phyloP scores from a whole-genome alignment of 2,888 invertebrate genomes.

The Lysandra coridon region DNA sequence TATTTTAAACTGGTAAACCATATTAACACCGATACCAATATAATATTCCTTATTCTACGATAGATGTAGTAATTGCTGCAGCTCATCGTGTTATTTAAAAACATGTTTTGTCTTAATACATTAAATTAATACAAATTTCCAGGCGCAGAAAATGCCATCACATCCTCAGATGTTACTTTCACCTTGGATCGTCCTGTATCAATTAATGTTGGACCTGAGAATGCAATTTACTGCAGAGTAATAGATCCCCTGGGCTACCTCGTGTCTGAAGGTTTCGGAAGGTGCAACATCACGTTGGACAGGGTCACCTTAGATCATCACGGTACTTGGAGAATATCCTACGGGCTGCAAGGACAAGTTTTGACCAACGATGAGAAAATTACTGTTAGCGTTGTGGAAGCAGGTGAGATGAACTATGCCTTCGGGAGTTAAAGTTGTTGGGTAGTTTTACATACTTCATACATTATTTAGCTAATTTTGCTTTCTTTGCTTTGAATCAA shows the following conservation, averaged over 20 bases:
- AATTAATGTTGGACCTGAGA: slow-evolving; percentile 53
- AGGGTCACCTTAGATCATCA: slow-evolving; percentile 50
- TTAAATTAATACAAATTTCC: neutral
- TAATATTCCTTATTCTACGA: too few species aligned
- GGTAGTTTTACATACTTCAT: neutral
- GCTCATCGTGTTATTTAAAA: too few species aligned
- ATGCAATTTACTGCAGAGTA: slow-evolving; percentile 60
- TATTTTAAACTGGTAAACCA: too few species aligned
- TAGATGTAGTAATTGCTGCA: too few species aligned
- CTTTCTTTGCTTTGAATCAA: too few species aligned
- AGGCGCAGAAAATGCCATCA: slow-evolving; percentile 14
- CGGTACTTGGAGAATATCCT: slow-evolving; percentile 57
- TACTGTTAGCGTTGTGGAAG: slow-evolving; percentile 46
- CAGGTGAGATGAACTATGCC: slow-evolving; percentile 46
- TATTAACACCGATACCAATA: too few species aligned
- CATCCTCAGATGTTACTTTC: slow-evolving; percentile 39
- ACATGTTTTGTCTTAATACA: neutral
- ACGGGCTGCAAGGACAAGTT: slow-evolving; percentile 53
- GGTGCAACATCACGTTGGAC: slow-evolving; percentile 54
- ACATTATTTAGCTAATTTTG: too few species aligned
- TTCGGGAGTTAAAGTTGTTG: neutral
- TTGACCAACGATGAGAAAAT: slow-evolving; percentile 48
- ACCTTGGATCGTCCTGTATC: slow-evolving; percentile 48
- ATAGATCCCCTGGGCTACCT: slow-evolving; percentile 45
- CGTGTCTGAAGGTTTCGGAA: slow-evolving; percentile 59